Conservation (phyloP, 2,797 vertebrate species). For the Takifugu rubripes region DNA sequence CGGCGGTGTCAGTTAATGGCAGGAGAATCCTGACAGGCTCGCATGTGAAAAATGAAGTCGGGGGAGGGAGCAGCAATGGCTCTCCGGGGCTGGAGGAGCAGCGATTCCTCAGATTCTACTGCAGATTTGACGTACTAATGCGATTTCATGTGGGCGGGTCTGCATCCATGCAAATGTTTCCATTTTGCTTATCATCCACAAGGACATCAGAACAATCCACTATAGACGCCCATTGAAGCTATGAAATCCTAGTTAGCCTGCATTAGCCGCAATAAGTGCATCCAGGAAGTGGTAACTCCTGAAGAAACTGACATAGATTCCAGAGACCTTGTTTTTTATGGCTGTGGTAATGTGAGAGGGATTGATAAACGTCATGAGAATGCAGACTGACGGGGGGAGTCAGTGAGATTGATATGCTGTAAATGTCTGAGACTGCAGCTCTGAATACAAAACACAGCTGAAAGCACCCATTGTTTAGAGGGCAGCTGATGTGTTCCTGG, state of each 20-base stretch:
- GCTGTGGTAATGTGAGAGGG: conserved; percentile 26
- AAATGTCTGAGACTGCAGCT: conserved; percentile 16
- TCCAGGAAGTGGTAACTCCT: too few species aligned
- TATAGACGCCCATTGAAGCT: too few species aligned
- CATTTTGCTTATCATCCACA: conserved; percentile 20
- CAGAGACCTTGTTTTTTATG: too few species aligned
- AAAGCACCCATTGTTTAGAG: too few species aligned
- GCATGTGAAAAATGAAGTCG: conserved; percentile 42
- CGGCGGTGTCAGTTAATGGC: conserved; percentile 54
- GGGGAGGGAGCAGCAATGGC: conserved; percentile 13
- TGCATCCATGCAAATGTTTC: conserved; percentile 19
- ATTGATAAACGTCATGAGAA: conserved; percentile 1
- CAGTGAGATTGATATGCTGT: background rate
- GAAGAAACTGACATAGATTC: too few species aligned
- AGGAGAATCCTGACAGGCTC: conserved; percentile 34
- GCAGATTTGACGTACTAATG: conserved; percentile 17
- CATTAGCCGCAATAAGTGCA: too few species aligned
- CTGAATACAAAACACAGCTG: background rate
- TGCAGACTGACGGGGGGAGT: conserved; percentile 1
- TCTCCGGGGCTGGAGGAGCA: conserved; percentile 28
- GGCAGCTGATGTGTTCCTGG: too few species aligned
- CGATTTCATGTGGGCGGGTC: conserved; percentile 25
- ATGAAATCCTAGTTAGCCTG: too few species aligned
- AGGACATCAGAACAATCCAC: background rate
- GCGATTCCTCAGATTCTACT: conserved; percentile 25